Percentiles rank a stretch among this genome's conserved stretches.
Evolutionary conservation across 2,113 vertebrate genomes (phyloP).

Genomic region (Siphamia tubifer): DNA sequence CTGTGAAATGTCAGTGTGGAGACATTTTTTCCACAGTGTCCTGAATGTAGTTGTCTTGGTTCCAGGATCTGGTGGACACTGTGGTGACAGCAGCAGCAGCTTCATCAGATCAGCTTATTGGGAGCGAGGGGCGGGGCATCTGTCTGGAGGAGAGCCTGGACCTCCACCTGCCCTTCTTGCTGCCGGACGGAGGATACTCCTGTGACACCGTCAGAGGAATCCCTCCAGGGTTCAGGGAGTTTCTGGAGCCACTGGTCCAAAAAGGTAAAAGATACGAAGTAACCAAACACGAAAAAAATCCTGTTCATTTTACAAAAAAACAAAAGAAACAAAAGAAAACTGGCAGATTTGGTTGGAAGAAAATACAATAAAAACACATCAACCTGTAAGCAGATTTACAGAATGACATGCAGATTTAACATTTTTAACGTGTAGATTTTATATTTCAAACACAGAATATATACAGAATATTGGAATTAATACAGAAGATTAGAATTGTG

Average conservation of each 20-base stretch:
- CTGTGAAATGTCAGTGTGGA: too few relatives aligned
- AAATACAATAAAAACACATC: too few relatives aligned
- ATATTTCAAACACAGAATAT: too few relatives aligned
- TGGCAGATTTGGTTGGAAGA: too few relatives aligned
- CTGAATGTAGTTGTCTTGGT: not conserved
- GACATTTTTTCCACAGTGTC: not conserved
- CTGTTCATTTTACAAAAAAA: too few relatives aligned
- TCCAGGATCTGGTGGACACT: conserved; percentile 86
- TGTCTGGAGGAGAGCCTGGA: conserved; percentile 89
- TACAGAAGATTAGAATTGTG: too few relatives aligned
- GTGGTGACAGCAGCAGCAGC: conserved; percentile 85
- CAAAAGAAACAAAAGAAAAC: too few relatives aligned
- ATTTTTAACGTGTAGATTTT: too few relatives aligned
- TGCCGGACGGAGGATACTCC: conserved; percentile 93
- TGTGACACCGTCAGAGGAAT: conserved; percentile 88
- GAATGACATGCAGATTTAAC: too few relatives aligned
- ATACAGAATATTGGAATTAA: too few relatives aligned
- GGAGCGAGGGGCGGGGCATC: conserved; percentile 85
- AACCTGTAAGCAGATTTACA: too few relatives aligned
- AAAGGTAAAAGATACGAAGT: conserved; percentile 85
- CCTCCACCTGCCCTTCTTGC: conserved; percentile 90
- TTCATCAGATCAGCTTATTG: conserved; percentile 85
- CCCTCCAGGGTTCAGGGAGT: conserved; percentile 88
- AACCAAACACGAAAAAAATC: too few relatives aligned
- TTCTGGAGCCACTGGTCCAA: conserved; percentile 88